Conservation (phyloP, 2,113 vertebrate species). For the Oriolus oriolus region DNA sequence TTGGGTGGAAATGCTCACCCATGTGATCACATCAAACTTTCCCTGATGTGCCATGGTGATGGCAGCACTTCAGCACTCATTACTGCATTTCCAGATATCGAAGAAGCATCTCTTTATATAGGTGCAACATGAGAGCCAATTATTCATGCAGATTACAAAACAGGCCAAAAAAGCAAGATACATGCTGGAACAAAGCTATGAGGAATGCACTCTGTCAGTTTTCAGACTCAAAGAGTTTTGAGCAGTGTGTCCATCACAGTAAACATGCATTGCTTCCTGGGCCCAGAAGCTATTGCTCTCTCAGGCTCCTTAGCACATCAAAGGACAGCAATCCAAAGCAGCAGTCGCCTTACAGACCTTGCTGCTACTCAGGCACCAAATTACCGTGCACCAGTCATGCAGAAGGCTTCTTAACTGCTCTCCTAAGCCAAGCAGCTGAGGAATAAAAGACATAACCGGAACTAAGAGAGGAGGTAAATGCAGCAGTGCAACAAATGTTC, state of each 20-base stretch:
- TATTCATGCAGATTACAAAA: not conserved
- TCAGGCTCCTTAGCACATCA: slow-evolving; percentile 26
- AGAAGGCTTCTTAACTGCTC: not conserved
- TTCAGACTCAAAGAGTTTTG: not conserved
- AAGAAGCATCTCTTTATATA: not conserved
- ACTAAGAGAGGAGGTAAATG: not conserved
- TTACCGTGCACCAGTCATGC: not conserved
- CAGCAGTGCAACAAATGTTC: slow-evolving; percentile 3
- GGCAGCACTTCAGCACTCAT: not conserved
- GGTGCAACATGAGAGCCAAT: not conserved
- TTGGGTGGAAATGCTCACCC: not conserved
- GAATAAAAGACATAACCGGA: not conserved
- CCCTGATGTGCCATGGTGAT: not conserved
- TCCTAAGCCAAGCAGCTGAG: not conserved
- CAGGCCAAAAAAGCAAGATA: not conserved
- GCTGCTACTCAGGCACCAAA: not conserved
- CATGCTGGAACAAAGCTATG: not conserved
- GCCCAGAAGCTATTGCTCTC: not conserved
- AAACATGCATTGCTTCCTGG: not conserved
- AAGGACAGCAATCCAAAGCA: not conserved
- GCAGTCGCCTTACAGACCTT: not conserved
- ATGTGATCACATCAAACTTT: not conserved
- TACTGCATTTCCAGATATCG: not conserved
- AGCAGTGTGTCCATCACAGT: not conserved
- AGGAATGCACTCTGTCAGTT: not conserved